Base-by-base conservation (phyloP, 53 echinoderm and acorn worm species). In the Arbacia lixula region DNA sequence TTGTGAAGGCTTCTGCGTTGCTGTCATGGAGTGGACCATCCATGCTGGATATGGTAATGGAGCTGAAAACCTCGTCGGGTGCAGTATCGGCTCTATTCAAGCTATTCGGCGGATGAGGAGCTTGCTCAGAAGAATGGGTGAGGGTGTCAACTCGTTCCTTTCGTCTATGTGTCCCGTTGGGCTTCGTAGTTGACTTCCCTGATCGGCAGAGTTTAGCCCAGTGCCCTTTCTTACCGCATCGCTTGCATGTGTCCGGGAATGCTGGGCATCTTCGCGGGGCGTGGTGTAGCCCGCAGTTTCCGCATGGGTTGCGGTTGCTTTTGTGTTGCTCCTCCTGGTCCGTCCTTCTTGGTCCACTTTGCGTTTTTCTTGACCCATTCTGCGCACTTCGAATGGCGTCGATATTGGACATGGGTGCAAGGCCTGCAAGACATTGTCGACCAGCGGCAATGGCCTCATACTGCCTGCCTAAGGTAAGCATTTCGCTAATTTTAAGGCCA, bases 21-120 rank as follows among this genome's bases (percentile, higher is more conserved):
- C 55, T 19, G 30, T 19, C 24, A 14, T 49, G 39, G 26, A 20
- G 9, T 56, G 62, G 42, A n/a, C 50, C 66, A 64, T 34, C 55
- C 52, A 88, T 19, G 34, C 66, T 62, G 3, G 88, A 82, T n/a
- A 82, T 24, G 46, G 19, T 34, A 31, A 88, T 51, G 3, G 87
- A 53, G 67, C 61, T 77, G 39, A 77, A 77, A 29, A 72, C 17
- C 17, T 34, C 33, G n/a, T 49, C 53, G 57, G 20, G 12, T 4
- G 29, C 17, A 50, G 26, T 30, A 38, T 54, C 34, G 72, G 8
- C 54, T 71, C 8, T 4, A 24, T 4, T 36, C 19, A 11, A 24
- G 36, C 40, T 37, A 20, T 25, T 38, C 10, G 36, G 38, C 9
- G 38, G 11, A 36, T n/a, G n/a, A n/a, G 22, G 20, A 24, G 26